Evolutionary conservation across 2,797 vertebrate species (phyloP).

Genomic region (Darevskia mixta): DNA sequence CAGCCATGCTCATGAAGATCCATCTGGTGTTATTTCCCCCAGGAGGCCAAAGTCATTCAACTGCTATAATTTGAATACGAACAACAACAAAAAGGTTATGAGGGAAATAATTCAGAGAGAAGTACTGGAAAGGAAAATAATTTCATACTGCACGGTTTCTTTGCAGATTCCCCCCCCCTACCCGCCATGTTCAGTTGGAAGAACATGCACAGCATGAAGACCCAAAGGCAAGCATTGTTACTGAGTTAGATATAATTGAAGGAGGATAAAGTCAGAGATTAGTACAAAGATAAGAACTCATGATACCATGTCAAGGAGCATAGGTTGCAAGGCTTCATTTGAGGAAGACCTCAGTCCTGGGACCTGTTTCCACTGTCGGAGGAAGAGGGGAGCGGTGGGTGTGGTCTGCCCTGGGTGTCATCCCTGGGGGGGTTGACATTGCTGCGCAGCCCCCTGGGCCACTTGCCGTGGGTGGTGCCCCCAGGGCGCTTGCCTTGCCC

Average conservation of each 20-base stretch:
- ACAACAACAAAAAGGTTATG: conserved; percentile 58
- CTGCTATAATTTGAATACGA: conserved; percentile 66
- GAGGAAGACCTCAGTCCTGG: not conserved
- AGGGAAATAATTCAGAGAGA: conserved; percentile 68
- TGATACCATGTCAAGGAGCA: conserved; percentile 30
- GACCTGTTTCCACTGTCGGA: not conserved
- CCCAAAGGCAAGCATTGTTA: conserved; percentile 50
- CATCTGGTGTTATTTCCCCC: conserved; percentile 47
- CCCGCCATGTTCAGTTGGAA: conserved; percentile 55
- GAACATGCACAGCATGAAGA: conserved; percentile 56
- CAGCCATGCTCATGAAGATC: conserved; percentile 50
- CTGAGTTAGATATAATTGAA: conserved; percentile 21
- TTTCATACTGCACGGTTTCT: conserved; percentile 44
- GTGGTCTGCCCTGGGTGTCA: too few relatives aligned
- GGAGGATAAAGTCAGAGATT: conserved; percentile 58
- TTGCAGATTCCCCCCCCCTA: conserved; percentile 40
- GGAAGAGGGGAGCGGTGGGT: too few relatives aligned
- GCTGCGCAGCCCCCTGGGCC: too few relatives aligned
- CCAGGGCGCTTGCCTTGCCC: too few relatives aligned
- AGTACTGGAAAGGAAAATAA: conserved; percentile 60
- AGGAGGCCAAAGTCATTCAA: conserved; percentile 66
- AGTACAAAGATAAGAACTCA: conserved; percentile 43
- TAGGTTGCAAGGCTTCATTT: not conserved
- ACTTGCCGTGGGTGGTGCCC: too few relatives aligned
- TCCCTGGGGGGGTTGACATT: too few relatives aligned